Base-by-base conservation (phyloP, 2,113 vertebrate genomes). In the Rhodinocichla rosea region DNA sequence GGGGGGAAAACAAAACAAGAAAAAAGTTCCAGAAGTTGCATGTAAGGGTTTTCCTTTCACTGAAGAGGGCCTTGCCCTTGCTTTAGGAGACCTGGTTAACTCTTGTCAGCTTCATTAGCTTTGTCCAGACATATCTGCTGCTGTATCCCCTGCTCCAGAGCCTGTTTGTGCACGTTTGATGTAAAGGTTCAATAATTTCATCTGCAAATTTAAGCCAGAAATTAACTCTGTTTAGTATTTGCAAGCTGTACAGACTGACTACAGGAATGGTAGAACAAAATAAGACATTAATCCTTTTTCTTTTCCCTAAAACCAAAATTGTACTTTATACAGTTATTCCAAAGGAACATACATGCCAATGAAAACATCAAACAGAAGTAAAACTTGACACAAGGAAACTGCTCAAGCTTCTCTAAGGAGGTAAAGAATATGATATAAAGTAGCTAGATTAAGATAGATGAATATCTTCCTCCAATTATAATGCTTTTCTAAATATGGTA, bases 121-220 rank as follows among this genome's bases (percentile, higher is more conserved):
- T 89, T 98, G 98, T 97, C 98, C 98, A 59, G 98, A 86, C 87
- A 98, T 79, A 17, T 99, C 99, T 87, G 98, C 90, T 59, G 98
- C 73, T 15, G 98, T 94, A 57, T 99, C 99, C 12, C 97, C 97
- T 94, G 98, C 98, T 74, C 98, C 97, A 83, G 99, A 98, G 92
- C 99, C 99, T 9, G 98, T 99, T 75, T 99, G 99, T 96, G 99
- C 99, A 32, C 99, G 99, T 94, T 99, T 99, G 98, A 99, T 99
- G 97, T 99, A 99, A 73, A 99, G 98, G 95, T 99, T 99, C 98
- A 99, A 94, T 96, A 99, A 98, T 97, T 99, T 99, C 98, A 99
- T 98, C 99, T 99, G 97, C 15, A 93, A 97, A 92, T 79, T 90
- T 15, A 96, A 98, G 69, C 28, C 87, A 96, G 82, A 97, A 90